Evolutionary conservation across 2,113 vertebrate species (phyloP).

Genomic region (Oenanthe oenanthe): DNA sequence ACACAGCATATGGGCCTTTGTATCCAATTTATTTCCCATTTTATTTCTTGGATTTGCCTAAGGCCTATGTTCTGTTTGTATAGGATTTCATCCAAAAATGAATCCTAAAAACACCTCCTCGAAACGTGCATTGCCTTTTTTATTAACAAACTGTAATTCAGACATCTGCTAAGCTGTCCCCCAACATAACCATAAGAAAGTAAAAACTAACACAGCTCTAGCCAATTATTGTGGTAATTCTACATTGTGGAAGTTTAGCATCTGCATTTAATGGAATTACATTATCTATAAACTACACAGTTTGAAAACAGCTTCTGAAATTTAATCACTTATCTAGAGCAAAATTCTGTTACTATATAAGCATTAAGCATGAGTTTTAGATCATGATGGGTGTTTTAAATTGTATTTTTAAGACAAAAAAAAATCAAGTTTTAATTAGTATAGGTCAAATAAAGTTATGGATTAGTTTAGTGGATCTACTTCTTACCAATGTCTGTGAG

Average conservation of each 20-base stretch:
- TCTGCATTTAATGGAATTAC: not conserved
- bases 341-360: not conserved
- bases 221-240: conserved; percentile 17
- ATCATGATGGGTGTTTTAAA: not conserved
- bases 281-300: not conserved
- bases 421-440: not conserved
- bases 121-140: not conserved
- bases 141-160: conserved; percentile 61
- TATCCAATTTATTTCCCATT: conserved; percentile 48
- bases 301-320: not conserved
- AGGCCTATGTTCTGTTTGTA: conserved; percentile 35
- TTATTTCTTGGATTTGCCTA: conserved; percentile 55
- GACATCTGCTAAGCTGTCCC: conserved; percentile 53
- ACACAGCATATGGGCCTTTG: conserved; percentile 56
- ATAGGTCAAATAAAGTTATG: not conserved
- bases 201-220: conserved; percentile 12
- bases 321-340: not conserved
- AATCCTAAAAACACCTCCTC: conserved; percentile 38
- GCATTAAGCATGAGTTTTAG: not conserved
- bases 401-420: not conserved
- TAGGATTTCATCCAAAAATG: conserved; percentile 36
- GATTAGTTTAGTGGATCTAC: not conserved
- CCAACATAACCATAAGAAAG: conserved; percentile 30
- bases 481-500: not conserved
- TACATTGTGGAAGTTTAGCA: not conserved